Evolutionary conservation across 2,113 vertebrate species (phyloP).

Genomic region (Tringa solitaria): DNA sequence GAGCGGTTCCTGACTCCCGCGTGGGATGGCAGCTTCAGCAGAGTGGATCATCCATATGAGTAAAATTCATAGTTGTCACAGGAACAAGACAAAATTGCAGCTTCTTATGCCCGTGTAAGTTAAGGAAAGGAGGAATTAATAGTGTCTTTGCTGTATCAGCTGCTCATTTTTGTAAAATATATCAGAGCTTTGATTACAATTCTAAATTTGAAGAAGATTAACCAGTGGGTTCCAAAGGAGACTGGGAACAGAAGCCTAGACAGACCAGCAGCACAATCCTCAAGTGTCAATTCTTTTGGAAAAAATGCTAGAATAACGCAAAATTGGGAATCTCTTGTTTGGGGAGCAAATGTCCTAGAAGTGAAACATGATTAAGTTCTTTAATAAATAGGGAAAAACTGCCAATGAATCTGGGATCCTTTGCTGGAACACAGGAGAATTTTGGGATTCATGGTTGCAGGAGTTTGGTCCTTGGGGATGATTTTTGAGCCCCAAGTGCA

Average conservation of each 20-base stretch:
- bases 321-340: neutral
- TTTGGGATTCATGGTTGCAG: neutral
- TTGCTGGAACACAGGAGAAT: neutral
- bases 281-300: neutral
- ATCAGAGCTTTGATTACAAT: neutral
- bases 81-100: neutral
- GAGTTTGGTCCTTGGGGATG: neutral
- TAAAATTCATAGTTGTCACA: neutral
- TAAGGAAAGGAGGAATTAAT: neutral
- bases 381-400: neutral
- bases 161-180: neutral
- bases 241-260: neutral
- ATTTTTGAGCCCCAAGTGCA: neutral
- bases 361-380: neutral
- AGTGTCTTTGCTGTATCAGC: neutral
- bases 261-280: neutral
- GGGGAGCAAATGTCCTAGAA: neutral
- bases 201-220: neutral
- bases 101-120: rapidly evolving
- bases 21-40: neutral
- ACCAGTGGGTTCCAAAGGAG: neutral
- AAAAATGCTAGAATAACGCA: neutral
- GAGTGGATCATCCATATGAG: rapidly evolving
- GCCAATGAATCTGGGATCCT: neutral
- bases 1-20: neutral